Conservation (phyloP, 2,113 vertebrate species). For the Chrysemys picta region DNA sequence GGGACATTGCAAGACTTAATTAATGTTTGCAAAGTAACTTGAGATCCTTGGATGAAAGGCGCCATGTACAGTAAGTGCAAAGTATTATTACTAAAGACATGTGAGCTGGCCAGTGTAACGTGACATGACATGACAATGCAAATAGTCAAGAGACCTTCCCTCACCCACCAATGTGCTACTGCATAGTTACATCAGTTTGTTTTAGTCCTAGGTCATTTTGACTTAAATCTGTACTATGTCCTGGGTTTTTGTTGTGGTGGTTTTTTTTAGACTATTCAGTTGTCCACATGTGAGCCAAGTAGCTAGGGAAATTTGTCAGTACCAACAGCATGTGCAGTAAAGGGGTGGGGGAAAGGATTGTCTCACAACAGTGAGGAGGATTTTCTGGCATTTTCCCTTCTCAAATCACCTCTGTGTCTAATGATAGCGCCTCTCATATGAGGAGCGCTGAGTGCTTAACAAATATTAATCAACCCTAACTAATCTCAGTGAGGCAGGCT, state of each 20-base stretch:
- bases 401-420: not conserved
- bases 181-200: not conserved
- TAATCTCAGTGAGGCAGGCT: not conserved
- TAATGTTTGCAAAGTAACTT: not conserved
- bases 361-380: not conserved
- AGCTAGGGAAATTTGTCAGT: not conserved
- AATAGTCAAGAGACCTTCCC: not conserved
- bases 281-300: not conserved
- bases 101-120: not conserved
- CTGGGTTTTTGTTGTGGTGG: not conserved
- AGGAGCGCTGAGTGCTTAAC: not conserved
- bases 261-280: not conserved
- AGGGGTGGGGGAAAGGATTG: not conserved
- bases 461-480: not conserved
- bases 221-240: not conserved
- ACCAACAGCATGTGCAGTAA: not conserved
- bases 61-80: not conserved
- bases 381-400: not conserved
- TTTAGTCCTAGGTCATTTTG: not conserved
- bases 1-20: not conserved
- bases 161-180: not conserved
- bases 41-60: not conserved
- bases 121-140: fast-evolving
- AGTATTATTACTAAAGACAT: not conserved
- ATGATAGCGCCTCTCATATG: not conserved